Conservation (phyloP, 1,140 invertebrate species). For the Bradynema listronoti region DNA sequence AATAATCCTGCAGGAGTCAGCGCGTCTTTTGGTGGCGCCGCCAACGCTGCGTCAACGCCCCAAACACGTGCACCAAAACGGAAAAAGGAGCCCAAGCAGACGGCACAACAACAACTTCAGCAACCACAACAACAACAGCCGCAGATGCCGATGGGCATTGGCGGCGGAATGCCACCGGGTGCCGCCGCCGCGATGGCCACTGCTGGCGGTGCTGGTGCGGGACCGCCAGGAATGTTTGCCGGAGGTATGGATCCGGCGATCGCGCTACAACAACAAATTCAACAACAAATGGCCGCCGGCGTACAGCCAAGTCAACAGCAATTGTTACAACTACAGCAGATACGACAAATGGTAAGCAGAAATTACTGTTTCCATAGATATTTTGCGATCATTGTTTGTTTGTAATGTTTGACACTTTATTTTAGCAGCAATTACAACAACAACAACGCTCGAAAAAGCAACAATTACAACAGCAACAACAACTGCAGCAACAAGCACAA, state of each 20-base stretch:
- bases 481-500: constrained; percentile 3
- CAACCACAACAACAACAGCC: constrained; percentile 2
- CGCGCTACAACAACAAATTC: no score
- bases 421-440: no score
- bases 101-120: neutral
- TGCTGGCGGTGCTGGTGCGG: no score
- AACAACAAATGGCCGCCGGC: no score
- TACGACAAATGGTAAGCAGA: neutral
- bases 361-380: neutral
- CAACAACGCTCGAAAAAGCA: no score
- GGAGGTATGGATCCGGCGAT: no score
- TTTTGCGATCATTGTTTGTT: no score
- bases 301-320: no score
- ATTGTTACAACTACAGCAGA: neutral
- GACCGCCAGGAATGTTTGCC: no score
- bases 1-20: neutral
- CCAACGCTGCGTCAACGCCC: neutral
- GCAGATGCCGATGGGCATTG: neutral
- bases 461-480: neutral
- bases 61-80: neutral
- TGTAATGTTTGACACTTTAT: no score
- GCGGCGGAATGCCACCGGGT: neutral
- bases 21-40: neutral
- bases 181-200: no score
- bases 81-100: neutral